Conservation (phyloP, 92 coral and sea anemone genomes). For the Parazoanthus atlanticus region DNA sequence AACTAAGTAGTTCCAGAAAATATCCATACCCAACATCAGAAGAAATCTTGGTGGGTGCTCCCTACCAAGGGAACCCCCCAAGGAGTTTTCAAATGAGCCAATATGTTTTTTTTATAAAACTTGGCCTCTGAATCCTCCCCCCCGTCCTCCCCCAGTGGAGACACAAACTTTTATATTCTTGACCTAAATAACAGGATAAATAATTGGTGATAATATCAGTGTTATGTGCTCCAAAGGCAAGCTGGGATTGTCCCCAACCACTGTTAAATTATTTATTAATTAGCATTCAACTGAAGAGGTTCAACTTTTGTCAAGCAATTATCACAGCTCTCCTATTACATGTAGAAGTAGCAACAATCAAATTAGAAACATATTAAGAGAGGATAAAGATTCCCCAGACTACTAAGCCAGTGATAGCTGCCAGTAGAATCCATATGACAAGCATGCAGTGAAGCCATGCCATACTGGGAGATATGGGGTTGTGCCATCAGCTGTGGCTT, state of each 20-base stretch:
- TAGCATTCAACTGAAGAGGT: neutral
- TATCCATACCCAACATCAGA: too few relatives aligned
- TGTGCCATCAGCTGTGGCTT: constrained; percentile 23
- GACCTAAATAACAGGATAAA: neutral
- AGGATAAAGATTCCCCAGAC: constrained; percentile 70
- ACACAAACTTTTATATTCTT: too few relatives aligned
- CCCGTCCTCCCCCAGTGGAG: too few relatives aligned
- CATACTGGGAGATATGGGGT: constrained; percentile 63
- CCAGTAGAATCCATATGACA: constrained; percentile 72
- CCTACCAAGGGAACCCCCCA: too few relatives aligned
- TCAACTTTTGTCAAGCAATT: neutral
- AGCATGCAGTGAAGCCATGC: constrained; percentile 83
- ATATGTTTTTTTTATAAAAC: too few relatives aligned
- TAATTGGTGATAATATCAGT: neutral
- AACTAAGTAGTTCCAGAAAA: too few relatives aligned
- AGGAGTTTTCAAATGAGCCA: too few relatives aligned
- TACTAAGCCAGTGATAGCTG: constrained; percentile 72
- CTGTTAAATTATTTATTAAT: neutral
- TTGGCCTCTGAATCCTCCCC: too few relatives aligned
- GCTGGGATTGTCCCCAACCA: neutral
- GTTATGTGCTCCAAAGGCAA: neutral
- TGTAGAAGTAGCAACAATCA: neutral
- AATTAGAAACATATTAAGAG: constrained; percentile 1
- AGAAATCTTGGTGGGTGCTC: too few relatives aligned
- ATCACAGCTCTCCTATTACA: neutral